Evolutionary conservation across 2,888 invertebrate genomes (phyloP), one percentile per base, ranked within the genome.

Genomic region (Drosophila phalerata): DNA sequence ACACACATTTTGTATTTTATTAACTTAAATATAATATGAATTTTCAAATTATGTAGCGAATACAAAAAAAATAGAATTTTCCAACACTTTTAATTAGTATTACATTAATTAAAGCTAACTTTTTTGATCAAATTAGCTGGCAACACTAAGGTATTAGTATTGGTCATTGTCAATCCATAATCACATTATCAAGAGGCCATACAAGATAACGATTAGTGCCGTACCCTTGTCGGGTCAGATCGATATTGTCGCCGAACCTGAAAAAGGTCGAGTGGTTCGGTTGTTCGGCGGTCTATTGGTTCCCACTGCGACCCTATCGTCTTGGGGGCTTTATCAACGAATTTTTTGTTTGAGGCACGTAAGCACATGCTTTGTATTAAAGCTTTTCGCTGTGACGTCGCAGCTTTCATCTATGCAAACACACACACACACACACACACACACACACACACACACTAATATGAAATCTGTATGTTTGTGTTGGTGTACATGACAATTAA

Each of bases 181-280:
- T 43, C 65, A 57, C 43, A 76, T 74, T 61, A 76, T 76, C 60
- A 40, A 38, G 72, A 71, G 65, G 65, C 66, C 77, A 49, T 77
- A 71, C 10, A 60, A 47, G 10, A 34, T 22, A 3, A 49, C 30
- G 43, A 38, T 47, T 25, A 25, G 10, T 19, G 42, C 17, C 45
- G 51, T 8, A 40, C 60, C 48, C 32, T 49, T 52, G 25, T 5
- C 5, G 38, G 10, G 11, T 9, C 48, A 47, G 52, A 69, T 76
- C 78, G 60, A 75, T 75, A 73, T 5, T 61, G 52, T 62, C 42
- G 49, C 32, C 45, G 17, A 56, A n/a, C 38, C n/a, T 10, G 28
- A n/a, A 19, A 65, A 60, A 34, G 58, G 65, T 65, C 51, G 42
- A 42, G 52, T 19, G 58, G n/a, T 65, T 34, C n/a, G 28, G 10